These are phyloP conservation scores for human DNA, from an alignment of 2,113 vertebrate genomes.

Conservation along the genomic window GRCh38 chr15:50839501-50840000, in stretches of 20 bases:
- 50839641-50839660: no score
- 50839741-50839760: neutral
- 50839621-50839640: no score
- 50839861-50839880: neutral
- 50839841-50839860: no score
- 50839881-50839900: neutral
- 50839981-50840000: neutral
- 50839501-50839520: neutral
- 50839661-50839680: neutral
- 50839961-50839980: neutral
- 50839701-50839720: neutral
- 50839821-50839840: neutral
- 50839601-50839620: neutral
- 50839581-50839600: neutral
- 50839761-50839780: neutral
- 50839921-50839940: neutral
- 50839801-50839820: neutral
- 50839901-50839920: neutral
- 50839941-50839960: neutral
- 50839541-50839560: neutral
- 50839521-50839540: neutral
- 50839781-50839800: neutral
- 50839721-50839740: neutral
- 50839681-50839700: neutral
- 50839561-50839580: neutral